A percentile compares a stretch with the other conserved stretches of the same genome.
phyloP scores from a whole-genome alignment of 2,888 invertebrate genomes.

The Mimas tiliae region DNA sequence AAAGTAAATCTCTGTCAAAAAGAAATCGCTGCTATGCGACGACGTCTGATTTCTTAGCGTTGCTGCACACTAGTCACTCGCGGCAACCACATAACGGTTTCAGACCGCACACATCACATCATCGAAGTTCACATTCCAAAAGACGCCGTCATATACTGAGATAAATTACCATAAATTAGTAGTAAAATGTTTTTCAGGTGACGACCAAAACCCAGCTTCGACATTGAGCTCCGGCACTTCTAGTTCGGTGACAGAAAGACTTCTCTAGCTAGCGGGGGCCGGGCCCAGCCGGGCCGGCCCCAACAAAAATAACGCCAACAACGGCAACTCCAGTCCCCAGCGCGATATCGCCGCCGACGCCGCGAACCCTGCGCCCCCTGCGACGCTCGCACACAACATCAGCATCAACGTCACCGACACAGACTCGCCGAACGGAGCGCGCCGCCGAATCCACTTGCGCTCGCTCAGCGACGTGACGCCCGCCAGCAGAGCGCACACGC shows the following conservation, averaged over 20 bases:
- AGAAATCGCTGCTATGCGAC: too few relatives aligned
- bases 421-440: constrained; percentile 70
- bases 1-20: too few relatives aligned
- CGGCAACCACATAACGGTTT: too few relatives aligned
- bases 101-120: too few relatives aligned
- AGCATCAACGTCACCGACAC: constrained; percentile 78
- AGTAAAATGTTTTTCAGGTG: constrained; percentile 59
- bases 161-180: neutral
- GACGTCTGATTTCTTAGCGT: too few relatives aligned
- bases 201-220: constrained; percentile 83
- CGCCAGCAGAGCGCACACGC: constrained; percentile 62
- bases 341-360: neutral
- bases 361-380: neutral
- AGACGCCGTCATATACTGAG: too few relatives aligned
- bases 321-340: constrained; percentile 49
- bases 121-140: too few relatives aligned
- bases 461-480: constrained; percentile 78
- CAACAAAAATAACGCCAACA: constrained; percentile 68
- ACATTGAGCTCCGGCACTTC: constrained; percentile 87
- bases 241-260: constrained; percentile 89
- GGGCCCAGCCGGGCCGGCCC: constrained; percentile 85
- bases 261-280: constrained; percentile 90
- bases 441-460: constrained; percentile 76
- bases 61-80: too few relatives aligned
- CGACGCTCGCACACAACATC: constrained; percentile 56